These are phyloP conservation scores for Actinernus sp. DNA, from an alignment of 92 coral and sea anemone genomes.

Conservation along the genomic window DNA sequence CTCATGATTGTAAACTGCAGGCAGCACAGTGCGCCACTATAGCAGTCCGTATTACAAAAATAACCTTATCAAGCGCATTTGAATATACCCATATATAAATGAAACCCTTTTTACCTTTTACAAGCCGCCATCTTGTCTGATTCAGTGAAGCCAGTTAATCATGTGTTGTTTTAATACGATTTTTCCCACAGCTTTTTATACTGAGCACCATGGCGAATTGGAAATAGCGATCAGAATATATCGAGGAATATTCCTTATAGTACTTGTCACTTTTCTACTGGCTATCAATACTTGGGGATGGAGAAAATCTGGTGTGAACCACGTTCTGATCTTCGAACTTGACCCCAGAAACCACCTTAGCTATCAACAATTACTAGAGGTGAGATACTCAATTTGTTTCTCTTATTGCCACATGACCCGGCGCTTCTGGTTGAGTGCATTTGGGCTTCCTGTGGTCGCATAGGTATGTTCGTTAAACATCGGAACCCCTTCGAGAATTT, in stretches of 20 bases:
- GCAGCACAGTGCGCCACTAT: no score
- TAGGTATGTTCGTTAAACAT: no score
- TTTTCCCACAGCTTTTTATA: slow-evolving; percentile 56
- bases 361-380: slow-evolving; percentile 94
- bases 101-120: no score
- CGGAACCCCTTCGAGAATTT: no score
- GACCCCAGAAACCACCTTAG: slow-evolving; percentile 95
- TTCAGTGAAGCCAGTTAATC: not conserved
- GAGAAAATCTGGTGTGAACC: slow-evolving; percentile 97
- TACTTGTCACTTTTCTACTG: slow-evolving; percentile 84
- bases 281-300: slow-evolving; percentile 97
- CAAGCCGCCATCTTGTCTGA: not conserved
- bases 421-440: not conserved
- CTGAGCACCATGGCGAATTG: slow-evolving; percentile 74
- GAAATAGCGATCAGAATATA: slow-evolving; percentile 81
- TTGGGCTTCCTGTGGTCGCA: no score
- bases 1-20: no score
- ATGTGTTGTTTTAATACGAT: no score
- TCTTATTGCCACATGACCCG: no score
- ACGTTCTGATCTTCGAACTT: slow-evolving; percentile 95
- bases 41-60: no score
- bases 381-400: slow-evolving; percentile 13
- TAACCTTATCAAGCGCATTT: no score
- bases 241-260: slow-evolving; percentile 92
- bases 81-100: no score